Evolutionary conservation across 2,888 invertebrate genomes (phyloP).

Genomic region (Iphiclides podalirius): DNA sequence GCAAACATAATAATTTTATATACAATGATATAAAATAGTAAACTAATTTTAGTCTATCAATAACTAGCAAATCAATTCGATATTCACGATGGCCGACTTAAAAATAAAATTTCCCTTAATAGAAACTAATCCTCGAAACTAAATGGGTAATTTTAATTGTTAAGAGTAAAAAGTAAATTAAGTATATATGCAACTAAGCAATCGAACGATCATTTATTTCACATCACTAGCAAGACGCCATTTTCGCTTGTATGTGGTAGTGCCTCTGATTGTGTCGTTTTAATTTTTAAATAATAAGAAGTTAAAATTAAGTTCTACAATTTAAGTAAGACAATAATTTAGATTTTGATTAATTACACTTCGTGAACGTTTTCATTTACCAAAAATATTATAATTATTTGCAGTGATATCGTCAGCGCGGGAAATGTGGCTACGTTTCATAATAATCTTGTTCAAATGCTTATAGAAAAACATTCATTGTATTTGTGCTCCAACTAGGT

Average conservation of each 20-base stretch:
- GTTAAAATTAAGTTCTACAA: slow-evolving; percentile 32
- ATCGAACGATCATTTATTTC: not conserved
- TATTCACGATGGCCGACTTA: too few species aligned
- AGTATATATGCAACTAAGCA: slow-evolving; percentile 9
- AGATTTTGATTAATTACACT: slow-evolving; percentile 6
- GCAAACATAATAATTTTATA: too few species aligned
- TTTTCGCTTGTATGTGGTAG: slow-evolving; percentile 52
- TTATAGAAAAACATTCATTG: slow-evolving; percentile 27
- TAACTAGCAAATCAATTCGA: too few species aligned
- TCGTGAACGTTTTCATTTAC: not conserved
- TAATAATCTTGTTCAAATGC: slow-evolving; percentile 40
- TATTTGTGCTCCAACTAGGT: slow-evolving; percentile 20
- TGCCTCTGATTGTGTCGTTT: slow-evolving; percentile 39
- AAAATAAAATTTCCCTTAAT: too few species aligned
- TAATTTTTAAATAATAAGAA: slow-evolving; percentile 32
- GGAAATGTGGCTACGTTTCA: slow-evolving; percentile 70
- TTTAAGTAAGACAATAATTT: slow-evolving; percentile 29
- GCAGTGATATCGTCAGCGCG: slow-evolving; percentile 60
- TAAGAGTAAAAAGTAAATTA: too few species aligned
- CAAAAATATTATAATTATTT: slow-evolving; percentile 28
- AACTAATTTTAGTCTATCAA: too few species aligned
- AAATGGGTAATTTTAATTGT: too few species aligned
- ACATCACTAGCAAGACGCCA: slow-evolving; percentile 64
- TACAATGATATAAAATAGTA: too few species aligned
- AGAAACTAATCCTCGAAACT: too few species aligned